These are phyloP conservation scores for Cephus nigrinus DNA, from an alignment of 2,888 invertebrate genomes.

Conservation along the genomic window DNA sequence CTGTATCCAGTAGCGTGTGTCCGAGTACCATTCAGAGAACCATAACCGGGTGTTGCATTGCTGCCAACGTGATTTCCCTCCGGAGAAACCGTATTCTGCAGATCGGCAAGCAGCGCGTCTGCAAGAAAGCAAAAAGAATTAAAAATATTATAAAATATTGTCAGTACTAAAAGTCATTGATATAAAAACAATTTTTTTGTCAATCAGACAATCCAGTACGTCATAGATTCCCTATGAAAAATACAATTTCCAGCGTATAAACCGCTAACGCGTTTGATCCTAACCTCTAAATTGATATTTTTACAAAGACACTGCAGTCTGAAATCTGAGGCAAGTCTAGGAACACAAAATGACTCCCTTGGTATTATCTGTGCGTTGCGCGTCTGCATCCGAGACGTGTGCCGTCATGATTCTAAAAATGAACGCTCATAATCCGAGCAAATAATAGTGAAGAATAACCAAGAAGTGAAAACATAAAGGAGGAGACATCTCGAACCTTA, in stretches of 20 bases:
- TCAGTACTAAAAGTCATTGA: neutral
- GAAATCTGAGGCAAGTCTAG: neutral
- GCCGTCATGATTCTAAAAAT: neutral
- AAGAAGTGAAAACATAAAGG: neutral
- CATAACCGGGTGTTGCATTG: conserved; percentile 75
- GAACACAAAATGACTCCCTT: neutral
- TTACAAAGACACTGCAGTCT: neutral
- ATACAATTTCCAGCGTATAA: neutral
- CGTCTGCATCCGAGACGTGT: neutral
- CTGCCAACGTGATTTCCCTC: conserved; percentile 65
- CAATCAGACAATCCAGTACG: neutral
- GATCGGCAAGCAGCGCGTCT: conserved; percentile 96
- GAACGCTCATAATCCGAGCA: neutral
- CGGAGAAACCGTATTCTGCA: conserved; percentile 91
- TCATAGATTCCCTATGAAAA: neutral
- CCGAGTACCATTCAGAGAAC: conserved; percentile 80
- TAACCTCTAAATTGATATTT: neutral
- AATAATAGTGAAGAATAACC: neutral
- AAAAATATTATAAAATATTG: neutral
- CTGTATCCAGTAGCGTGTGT: conserved; percentile 47
- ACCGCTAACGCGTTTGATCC: neutral
- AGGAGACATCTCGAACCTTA: neutral
- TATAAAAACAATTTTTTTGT: neutral
- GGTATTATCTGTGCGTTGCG: neutral
- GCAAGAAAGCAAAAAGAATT: conserved; percentile 63